Percentiles rank a stretch among this genome's conserved stretches.
phyloP scores from a whole-genome alignment of 2,113 vertebrate genomes.

The Ptilorrhoa leucosticta region DNA sequence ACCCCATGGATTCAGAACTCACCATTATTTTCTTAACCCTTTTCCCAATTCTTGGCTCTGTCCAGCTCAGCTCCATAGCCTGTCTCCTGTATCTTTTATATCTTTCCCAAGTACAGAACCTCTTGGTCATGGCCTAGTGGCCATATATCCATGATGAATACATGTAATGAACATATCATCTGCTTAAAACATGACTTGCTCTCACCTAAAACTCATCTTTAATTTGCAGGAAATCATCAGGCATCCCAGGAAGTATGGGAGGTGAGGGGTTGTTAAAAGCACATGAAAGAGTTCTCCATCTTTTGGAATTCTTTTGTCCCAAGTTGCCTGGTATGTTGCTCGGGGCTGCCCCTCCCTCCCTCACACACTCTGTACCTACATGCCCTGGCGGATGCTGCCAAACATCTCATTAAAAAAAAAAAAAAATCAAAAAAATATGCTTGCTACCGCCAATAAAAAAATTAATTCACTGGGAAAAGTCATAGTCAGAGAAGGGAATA shows the following conservation, averaged over 20 bases:
- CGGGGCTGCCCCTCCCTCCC: slow-evolving; percentile 12
- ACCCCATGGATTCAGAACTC: not conserved
- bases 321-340: slow-evolving; percentile 33
- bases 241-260: not conserved
- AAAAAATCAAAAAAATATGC: not conserved
- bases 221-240: not conserved
- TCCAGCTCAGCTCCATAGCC: not conserved
- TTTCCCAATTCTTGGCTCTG: not conserved
- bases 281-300: not conserved
- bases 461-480: not conserved
- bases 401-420: not conserved
- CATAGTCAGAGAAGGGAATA: not conserved
- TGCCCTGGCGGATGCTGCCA: not conserved
- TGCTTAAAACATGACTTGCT: not conserved
- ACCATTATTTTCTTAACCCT: not conserved
- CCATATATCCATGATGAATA: not conserved
- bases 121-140: not conserved
- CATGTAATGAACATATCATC: not conserved
- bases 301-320: not conserved
- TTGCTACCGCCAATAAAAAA: not conserved
- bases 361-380: slow-evolving; percentile 18
- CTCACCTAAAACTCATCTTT: not conserved
- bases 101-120: not conserved
- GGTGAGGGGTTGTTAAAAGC: not conserved
- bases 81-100: not conserved